Conservation (phyloP, 1,140 invertebrate genomes). For the Cylas formicarius region DNA sequence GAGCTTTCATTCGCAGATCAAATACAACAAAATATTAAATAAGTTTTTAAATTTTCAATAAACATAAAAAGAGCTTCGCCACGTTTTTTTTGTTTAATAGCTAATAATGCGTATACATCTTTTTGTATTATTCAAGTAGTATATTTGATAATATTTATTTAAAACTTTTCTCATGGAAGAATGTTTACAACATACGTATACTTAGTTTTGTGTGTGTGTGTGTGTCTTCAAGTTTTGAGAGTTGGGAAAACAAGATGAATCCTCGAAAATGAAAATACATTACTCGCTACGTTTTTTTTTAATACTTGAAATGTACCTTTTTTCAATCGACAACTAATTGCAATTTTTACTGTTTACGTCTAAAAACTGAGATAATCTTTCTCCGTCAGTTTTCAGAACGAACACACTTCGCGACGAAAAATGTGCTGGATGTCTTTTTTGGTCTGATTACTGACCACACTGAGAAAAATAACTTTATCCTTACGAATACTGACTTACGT, state of each 20-base stretch:
- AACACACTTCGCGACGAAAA: not conserved
- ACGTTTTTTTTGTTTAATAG: conserved; percentile 43
- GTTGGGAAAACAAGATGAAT: conserved; percentile 1
- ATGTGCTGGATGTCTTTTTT: not conserved
- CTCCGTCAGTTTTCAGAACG: too few species aligned
- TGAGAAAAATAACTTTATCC: conserved; percentile 28
- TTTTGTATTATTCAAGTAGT: conserved; percentile 42
- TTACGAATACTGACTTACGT: conserved; percentile 39
- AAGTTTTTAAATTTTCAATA: conserved; percentile 39
- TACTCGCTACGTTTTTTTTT: conserved; percentile 22
- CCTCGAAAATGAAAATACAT: conserved; percentile 14
- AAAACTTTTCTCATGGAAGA: conserved; percentile 42
- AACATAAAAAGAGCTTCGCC: conserved; percentile 43
- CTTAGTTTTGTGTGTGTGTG: conserved; percentile 31
- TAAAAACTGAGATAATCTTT: too few species aligned
- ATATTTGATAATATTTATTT: conserved; percentile 38
- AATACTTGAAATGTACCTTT: conserved; percentile 25
- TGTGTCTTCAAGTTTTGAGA: conserved; percentile 6
- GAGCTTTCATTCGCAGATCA: conserved; percentile 43
- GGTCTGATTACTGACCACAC: conserved; percentile 5
- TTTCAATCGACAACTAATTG: conserved; percentile 26
- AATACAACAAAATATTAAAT: conserved; percentile 46
- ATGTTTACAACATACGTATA: conserved; percentile 45
- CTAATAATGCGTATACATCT: conserved; percentile 44
- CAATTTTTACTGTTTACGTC: conserved; percentile 12